Percentiles rank a stretch among this genome's conserved stretches.
Conservation (phyloP, 2,797 vertebrate species). For the Sparidentex hasta region DNA sequence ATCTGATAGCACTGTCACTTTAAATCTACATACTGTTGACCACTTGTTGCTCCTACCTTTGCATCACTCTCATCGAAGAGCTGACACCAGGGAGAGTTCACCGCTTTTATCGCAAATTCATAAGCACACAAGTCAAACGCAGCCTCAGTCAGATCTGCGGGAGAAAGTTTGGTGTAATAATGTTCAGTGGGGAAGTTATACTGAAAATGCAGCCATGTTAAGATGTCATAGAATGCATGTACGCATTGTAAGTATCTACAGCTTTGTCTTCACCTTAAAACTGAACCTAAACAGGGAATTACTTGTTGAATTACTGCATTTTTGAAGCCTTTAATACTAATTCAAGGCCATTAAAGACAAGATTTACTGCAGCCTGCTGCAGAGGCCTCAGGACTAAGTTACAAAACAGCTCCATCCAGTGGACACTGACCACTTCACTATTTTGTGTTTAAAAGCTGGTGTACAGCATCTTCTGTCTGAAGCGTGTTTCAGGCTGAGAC, state of each 20-base stretch:
- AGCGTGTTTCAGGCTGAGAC: background rate
- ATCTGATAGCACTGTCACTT: background rate
- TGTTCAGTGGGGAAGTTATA: background rate
- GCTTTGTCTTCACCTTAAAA: background rate
- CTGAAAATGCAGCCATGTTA: background rate
- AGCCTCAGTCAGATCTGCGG: constrained; percentile 90
- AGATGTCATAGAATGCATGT: background rate
- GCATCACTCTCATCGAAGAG: constrained; percentile 92
- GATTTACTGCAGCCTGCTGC: background rate
- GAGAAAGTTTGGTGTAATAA: constrained; percentile 16
- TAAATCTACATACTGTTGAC: background rate
- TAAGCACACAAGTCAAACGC: constrained; percentile 94
- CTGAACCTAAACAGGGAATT: background rate
- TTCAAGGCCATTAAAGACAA: background rate
- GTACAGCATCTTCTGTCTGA: background rate
- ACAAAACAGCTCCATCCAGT: constrained; percentile 41
- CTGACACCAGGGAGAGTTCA: constrained; percentile 93
- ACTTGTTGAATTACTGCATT: background rate
- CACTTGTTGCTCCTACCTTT: constrained; percentile 82
- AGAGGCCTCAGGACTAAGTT: background rate
- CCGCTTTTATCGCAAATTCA: constrained; percentile 91
- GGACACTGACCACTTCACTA: background rate
- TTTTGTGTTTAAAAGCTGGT: background rate
- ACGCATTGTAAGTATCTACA: background rate
- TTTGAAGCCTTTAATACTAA: background rate